phyloP scores from a whole-genome alignment of 2,888 invertebrate species.

The Rhagophthalmus giganteus region DNA sequence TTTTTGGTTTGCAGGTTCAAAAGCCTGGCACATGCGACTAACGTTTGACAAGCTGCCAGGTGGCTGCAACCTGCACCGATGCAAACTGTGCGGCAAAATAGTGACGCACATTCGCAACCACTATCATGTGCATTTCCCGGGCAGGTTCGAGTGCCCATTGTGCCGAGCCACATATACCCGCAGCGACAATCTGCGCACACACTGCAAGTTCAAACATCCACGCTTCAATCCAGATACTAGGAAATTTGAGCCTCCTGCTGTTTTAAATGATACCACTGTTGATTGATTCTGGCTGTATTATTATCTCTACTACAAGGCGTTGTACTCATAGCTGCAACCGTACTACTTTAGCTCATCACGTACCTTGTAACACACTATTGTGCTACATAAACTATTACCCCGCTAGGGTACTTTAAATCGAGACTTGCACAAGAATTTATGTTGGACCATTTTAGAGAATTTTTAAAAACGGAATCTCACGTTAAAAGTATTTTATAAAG shows the following conservation, averaged over 20 bases:
- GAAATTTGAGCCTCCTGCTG: constrained; percentile 76
- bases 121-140: constrained; percentile 92
- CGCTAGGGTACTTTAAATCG: constrained; percentile 20
- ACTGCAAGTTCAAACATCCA: constrained; percentile 92
- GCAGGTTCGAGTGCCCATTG: constrained; percentile 88
- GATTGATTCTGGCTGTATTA: constrained; percentile 57
- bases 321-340: constrained; percentile 47
- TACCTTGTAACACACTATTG: constrained; percentile 25
- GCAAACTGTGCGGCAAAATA: constrained; percentile 93
- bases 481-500: constrained; percentile 1
- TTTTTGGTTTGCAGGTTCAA: constrained; percentile 77
- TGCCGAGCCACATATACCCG: constrained; percentile 90
- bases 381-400: constrained; percentile 12
- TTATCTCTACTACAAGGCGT: constrained; percentile 51
- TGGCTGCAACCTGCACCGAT: constrained; percentile 90
- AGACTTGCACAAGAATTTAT: constrained; percentile 35
- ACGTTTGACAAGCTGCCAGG: constrained; percentile 92
- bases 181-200: constrained; percentile 89
- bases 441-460: constrained; percentile 34
- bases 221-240: constrained; percentile 83
- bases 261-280: constrained; percentile 60
- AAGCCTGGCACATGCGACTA: constrained; percentile 94
- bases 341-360: constrained; percentile 33
- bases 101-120: constrained; percentile 93
- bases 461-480: constrained; percentile 15